phyloP scores from a whole-genome alignment of 2,113 vertebrate species.

The Cygnus buccinator region DNA sequence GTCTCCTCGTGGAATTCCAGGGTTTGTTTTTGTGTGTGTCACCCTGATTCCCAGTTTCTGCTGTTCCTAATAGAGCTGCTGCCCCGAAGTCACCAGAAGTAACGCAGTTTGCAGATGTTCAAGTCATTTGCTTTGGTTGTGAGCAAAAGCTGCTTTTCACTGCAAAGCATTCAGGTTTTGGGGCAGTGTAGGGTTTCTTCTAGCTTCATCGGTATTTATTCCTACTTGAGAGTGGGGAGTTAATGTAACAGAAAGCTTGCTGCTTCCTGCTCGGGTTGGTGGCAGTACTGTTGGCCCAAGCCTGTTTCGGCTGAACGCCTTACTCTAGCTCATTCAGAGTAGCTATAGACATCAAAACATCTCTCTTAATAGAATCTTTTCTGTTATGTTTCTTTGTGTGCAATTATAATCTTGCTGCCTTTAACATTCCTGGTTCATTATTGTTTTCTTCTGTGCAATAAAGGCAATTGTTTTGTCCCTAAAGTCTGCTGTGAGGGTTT shows the following conservation, averaged over 20 bases:
- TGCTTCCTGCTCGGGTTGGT: not conserved
- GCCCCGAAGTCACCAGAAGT: not conserved
- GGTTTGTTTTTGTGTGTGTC: not conserved
- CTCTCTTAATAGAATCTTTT: constrained; percentile 35
- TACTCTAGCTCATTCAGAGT: not conserved
- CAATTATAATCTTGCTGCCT: constrained; percentile 51
- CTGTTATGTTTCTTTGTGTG: constrained; percentile 33
- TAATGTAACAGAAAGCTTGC: not conserved
- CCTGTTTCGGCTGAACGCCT: not conserved
- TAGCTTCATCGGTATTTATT: not conserved
- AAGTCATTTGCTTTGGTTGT: not conserved
- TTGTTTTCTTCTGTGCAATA: constrained; percentile 47
- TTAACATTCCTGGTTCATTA: constrained; percentile 38
- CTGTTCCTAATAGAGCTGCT: not conserved
- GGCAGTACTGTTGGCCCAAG: not conserved
- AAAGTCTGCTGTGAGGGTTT: constrained; percentile 32
- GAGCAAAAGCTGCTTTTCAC: not conserved
- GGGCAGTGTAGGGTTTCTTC: not conserved
- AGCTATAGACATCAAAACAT: not conserved
- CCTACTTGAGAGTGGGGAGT: not conserved
- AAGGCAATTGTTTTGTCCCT: constrained; percentile 62
- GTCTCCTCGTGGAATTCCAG: not conserved
- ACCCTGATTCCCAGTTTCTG: not conserved
- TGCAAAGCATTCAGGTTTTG: not conserved
- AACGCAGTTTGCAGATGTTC: not conserved